phyloP scores from a whole-genome alignment of 1,140 invertebrate species.

The Megathymus violae region DNA sequence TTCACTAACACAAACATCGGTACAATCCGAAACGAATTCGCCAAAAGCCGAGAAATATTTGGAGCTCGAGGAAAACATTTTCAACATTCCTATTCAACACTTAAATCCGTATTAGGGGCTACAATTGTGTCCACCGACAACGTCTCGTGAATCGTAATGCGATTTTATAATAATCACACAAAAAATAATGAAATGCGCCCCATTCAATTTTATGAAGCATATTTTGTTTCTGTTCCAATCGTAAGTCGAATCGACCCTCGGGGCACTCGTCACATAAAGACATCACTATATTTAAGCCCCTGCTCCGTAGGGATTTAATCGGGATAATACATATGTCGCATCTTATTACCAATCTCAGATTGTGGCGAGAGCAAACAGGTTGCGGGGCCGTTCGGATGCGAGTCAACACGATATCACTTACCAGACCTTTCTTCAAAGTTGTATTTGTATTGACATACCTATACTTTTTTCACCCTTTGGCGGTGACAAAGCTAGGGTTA shows the following conservation, averaged over 20 bases:
- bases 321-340: conserved; percentile 79
- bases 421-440: conserved; percentile 57
- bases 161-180: conserved; percentile 16
- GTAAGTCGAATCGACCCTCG: conserved; percentile 22
- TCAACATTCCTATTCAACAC: conserved; percentile 2
- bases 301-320: conserved; percentile 68
- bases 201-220: conserved; percentile 29
- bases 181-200: conserved; percentile 7
- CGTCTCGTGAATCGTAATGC: conserved; percentile 2
- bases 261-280: conserved; percentile 41
- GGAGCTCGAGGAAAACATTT: background rate
- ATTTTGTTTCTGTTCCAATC: conserved; percentile 24
- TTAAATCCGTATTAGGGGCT: background rate
- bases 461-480: conserved; percentile 36
- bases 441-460: conserved; percentile 69
- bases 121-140: conserved; percentile 17
- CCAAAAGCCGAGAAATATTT: background rate
- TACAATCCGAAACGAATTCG: no score
- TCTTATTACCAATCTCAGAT: conserved; percentile 79
- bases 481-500: conserved; percentile 20
- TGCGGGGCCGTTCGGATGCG: conserved; percentile 53
- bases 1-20: background rate
- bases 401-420: conserved; percentile 77
- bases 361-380: conserved; percentile 72
- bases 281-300: conserved; percentile 68